Base-by-base conservation (phyloP, 2,888 invertebrate species). In the Lepetodrilus schrolli region DNA sequence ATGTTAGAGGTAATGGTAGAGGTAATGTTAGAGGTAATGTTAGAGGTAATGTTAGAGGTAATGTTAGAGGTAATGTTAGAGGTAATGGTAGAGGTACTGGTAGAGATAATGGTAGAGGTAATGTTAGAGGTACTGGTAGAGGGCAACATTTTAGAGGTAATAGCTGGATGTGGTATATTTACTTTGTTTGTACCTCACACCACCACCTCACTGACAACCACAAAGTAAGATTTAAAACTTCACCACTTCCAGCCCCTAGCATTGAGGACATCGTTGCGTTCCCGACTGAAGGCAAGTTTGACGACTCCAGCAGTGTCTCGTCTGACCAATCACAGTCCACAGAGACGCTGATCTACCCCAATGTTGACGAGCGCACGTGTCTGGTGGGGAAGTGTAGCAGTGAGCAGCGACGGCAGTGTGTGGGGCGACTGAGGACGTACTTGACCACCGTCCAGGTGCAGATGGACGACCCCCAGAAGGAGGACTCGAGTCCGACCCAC, bases 351-450 rank as follows among this genome's bases (percentile, higher is more conserved):
- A 20, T 66, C 13, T 36, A 21, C 21, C 43, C 65, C 7, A 66
- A 73, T 1, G 65, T 81, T 1, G 74, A 82, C 38, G 80, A 83
- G 13, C 73, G 80, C 10, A 82, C 82, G 0, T 87, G 87, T 79
- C 75, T 78, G 2, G 75, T 78, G 47, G 83, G 83, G 2, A 77
- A 80, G 36, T 87, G 87, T 77, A 78, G 68, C 26, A 73, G 79
- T 4, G 82, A 83, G 17, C 85, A 86, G 76, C 81, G 84, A 4
- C 79, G 78, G n/a, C 69, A 77, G 26, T 88, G 88, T 78, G 79
- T 80, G 0, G 82, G 83, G 17, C 71, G 83, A 30, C 72, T 87
- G n/a, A 73, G 84, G 17, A 71, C 77, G n/a, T 86, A 86, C 66
- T 77, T 82, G 43, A 77, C 81, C 2, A 74, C 68, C 8, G 70